phyloP scores from a whole-genome alignment of 2,113 vertebrate genomes.

The Lontra canadensis region DNA sequence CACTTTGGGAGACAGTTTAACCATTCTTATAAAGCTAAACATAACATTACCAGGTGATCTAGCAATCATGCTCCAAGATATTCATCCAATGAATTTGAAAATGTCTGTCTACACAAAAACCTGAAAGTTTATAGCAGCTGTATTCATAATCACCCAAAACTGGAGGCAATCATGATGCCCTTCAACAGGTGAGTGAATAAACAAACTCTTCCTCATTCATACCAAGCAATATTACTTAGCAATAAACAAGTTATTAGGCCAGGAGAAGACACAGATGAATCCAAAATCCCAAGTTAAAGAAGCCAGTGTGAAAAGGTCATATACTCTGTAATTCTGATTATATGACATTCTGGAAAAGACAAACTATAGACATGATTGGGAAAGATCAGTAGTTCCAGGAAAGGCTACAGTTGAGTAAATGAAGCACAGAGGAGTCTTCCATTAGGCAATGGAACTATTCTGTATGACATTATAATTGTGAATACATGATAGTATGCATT shows the following conservation, averaged over 20 bases:
- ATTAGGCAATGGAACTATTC: neutral
- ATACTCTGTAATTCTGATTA: neutral
- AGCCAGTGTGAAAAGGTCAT: neutral
- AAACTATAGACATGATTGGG: neutral
- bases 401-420: neutral
- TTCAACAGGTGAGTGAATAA: neutral
- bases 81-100: neutral
- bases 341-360: neutral
- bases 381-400: neutral
- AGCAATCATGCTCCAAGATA: neutral
- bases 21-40: neutral
- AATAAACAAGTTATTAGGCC: neutral
- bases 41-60: neutral
- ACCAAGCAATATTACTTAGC: neutral
- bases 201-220: neutral
- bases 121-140: neutral
- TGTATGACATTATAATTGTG: neutral
- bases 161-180: neutral
- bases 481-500: neutral
- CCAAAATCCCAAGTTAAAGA: neutral
- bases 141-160: neutral
- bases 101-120: neutral
- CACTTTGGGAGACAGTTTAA: neutral
- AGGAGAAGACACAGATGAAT: neutral
- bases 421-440: neutral